These are phyloP conservation scores for Aselliscus stoliczkanus DNA, from an alignment of 2,797 vertebrate genomes.

Conservation along the genomic window DNA sequence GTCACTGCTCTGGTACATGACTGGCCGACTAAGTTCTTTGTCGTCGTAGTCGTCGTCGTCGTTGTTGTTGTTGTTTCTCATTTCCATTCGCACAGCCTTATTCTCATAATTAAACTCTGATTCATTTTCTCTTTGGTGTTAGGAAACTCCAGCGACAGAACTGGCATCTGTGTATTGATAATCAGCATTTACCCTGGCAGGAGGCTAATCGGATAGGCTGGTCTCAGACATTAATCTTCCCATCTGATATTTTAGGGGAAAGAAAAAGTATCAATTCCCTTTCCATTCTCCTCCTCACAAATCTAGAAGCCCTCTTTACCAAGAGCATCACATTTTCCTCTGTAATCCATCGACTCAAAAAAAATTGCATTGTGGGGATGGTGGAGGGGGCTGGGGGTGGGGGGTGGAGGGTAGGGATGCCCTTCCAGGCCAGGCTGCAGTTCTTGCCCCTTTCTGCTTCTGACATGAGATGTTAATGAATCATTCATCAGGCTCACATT, in stretches of 20 bases:
- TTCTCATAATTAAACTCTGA: slow-evolving; percentile 61
- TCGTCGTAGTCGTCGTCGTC: background rate
- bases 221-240: slow-evolving; percentile 44
- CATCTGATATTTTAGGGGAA: slow-evolving; percentile 47
- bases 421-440: slow-evolving; percentile 54
- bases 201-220: slow-evolving; percentile 48
- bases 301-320: slow-evolving; percentile 59
- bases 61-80: slow-evolving; percentile 40
- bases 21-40: slow-evolving; percentile 52
- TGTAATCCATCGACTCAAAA: slow-evolving; percentile 44
- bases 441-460: slow-evolving; percentile 57
- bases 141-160: slow-evolving; percentile 63
- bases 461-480: slow-evolving; percentile 51
- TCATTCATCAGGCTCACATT: slow-evolving; percentile 41
- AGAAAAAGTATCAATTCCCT: slow-evolving; percentile 39
- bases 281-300: slow-evolving; percentile 62
- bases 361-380: slow-evolving; percentile 55
- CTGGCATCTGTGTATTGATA: slow-evolving; percentile 64
- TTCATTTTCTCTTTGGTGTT: slow-evolving; percentile 67
- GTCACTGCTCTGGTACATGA: background rate
- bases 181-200: slow-evolving; percentile 60
- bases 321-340: slow-evolving; percentile 62
- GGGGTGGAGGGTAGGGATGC: background rate
- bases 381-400: background rate
- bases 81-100: slow-evolving; percentile 61